Percentiles rank a stretch among this genome's conserved stretches.
These are phyloP conservation scores for Exaiptasia diaphana DNA, from an alignment of 64 coral and sea anemone species.

Conservation along the genomic window DNA sequence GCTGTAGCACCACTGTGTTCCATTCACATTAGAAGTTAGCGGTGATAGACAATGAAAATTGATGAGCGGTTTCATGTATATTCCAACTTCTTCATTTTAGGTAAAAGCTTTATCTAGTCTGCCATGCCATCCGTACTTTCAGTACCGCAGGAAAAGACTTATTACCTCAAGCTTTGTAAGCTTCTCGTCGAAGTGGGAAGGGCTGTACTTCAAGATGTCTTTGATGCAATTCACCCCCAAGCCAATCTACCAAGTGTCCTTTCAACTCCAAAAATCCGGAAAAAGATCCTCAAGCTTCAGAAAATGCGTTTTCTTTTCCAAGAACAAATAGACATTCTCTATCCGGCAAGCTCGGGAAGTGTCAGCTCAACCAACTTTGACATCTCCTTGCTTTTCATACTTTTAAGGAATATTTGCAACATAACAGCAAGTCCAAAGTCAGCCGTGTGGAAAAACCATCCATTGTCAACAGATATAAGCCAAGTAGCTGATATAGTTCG, in stretches of 20 bases:
- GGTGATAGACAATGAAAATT: too few relatives aligned
- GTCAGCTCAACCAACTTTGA: neutral
- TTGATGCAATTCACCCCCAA: neutral
- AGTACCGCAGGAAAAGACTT: neutral
- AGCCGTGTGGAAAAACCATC: neutral
- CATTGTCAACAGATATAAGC: neutral
- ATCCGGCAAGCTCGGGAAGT: neutral
- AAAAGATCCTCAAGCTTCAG: too few relatives aligned
- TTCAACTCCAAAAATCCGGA: neutral
- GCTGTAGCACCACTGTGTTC: too few relatives aligned
- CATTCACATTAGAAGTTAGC: too few relatives aligned
- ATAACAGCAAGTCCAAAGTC: neutral
- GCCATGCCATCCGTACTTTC: too few relatives aligned
- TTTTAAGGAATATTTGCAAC: neutral
- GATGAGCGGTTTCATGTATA: too few relatives aligned
- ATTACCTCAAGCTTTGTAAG: neutral
- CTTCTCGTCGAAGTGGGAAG: neutral
- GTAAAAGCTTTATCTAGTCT: too few relatives aligned
- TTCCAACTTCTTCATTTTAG: too few relatives aligned
- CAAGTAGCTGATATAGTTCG: neutral
- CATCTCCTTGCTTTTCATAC: constrained; percentile 3
- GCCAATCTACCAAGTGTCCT: neutral
- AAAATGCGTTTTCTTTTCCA: too few relatives aligned
- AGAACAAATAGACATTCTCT: too few relatives aligned
- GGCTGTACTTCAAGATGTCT: neutral